These are phyloP conservation scores for Xestia rhomboidea DNA, from an alignment of 2,888 invertebrate genomes.

Conservation along the genomic window DNA sequence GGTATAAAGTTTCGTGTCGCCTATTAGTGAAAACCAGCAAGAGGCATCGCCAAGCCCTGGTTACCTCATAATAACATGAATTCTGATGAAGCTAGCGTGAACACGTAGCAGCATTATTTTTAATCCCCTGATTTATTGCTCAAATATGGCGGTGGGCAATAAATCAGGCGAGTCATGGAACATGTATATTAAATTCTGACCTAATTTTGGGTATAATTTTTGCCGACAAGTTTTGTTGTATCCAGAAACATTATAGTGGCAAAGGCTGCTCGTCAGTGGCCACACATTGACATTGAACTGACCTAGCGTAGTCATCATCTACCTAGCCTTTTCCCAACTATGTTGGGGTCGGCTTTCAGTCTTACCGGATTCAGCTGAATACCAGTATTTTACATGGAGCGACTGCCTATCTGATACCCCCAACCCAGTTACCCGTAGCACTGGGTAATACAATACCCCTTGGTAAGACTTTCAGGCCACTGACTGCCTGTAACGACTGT, in stretches of 20 bases:
- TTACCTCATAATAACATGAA: conserved; percentile 17
- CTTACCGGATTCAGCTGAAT: too few relatives aligned
- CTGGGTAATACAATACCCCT: too few relatives aligned
- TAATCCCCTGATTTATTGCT: conserved; percentile 57
- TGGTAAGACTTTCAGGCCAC: too few relatives aligned
- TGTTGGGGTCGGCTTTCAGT: too few relatives aligned
- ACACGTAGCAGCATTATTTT: conserved; percentile 44
- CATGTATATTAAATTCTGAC: conserved; percentile 60
- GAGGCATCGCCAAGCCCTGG: neutral
- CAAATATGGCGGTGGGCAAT: conserved; percentile 48
- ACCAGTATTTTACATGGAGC: too few relatives aligned
- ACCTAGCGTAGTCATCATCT: neutral
- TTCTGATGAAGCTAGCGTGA: conserved; percentile 33
- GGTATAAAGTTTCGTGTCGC: neutral
- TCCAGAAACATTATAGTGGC: neutral
- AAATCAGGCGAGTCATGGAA: conserved; percentile 48
- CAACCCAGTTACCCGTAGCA: too few relatives aligned
- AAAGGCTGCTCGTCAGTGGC: neutral
- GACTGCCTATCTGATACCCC: too few relatives aligned
- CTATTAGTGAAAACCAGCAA: too few relatives aligned
- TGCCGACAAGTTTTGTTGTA: neutral
- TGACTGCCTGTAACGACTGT: too few relatives aligned
- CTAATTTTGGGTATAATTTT: conserved; percentile 46
- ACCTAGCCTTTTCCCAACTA: too few relatives aligned
- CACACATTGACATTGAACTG: neutral